A percentile compares a stretch with the other conserved stretches of the same genome.
Evolutionary conservation across 2,888 invertebrate species (phyloP).

Genomic region (Balanococcus diminutus): DNA sequence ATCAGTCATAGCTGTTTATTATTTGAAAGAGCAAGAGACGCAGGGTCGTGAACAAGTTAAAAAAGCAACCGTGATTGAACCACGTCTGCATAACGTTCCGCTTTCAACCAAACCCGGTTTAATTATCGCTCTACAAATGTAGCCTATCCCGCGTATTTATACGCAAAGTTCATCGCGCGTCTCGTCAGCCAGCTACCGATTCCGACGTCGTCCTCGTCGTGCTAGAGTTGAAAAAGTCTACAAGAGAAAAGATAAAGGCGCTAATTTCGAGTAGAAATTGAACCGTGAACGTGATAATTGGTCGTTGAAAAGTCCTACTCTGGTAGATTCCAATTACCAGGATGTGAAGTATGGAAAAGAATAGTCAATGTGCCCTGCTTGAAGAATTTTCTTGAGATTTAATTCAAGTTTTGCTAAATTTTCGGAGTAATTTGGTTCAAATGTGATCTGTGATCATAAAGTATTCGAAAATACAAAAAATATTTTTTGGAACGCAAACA

Average conservation of each 20-base stretch:
- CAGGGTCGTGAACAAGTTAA: conserved; percentile 43
- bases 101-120: not conserved
- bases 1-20: conserved; percentile 53
- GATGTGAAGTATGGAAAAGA: too few relatives aligned
- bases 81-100: conserved; percentile 47
- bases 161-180: not conserved
- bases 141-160: not conserved
- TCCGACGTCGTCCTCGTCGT: not conserved
- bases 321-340: too few relatives aligned
- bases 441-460: too few relatives aligned
- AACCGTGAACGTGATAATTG: too few relatives aligned
- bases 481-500: too few relatives aligned
- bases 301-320: not conserved
- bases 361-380: too few relatives aligned
- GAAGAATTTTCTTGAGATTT: too few relatives aligned
- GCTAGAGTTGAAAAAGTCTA: not conserved
- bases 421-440: too few relatives aligned
- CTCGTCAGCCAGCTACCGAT: not conserved
- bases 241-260: not conserved
- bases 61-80: conserved; percentile 49
- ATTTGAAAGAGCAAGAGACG: conserved; percentile 48
- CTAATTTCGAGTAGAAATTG: not conserved
- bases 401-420: too few relatives aligned
- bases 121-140: not conserved
- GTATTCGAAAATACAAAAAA: too few relatives aligned